Evolutionary conservation across 2,888 invertebrate genomes (phyloP).

Genomic region (Cephus runcator): DNA sequence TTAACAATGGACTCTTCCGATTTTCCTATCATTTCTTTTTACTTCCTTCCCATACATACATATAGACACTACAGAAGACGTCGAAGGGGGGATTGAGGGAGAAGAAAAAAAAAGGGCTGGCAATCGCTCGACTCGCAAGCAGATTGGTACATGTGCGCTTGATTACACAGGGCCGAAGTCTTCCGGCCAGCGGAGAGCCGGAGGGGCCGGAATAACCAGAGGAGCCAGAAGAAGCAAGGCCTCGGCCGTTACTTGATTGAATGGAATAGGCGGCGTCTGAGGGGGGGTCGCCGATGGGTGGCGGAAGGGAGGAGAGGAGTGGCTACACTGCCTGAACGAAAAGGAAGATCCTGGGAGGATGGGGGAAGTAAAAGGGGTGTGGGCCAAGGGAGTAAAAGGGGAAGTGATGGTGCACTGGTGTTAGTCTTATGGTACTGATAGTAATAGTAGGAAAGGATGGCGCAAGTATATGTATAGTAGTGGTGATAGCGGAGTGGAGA

Average conservation of each 20-base stretch:
- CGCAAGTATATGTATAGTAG: not conserved
- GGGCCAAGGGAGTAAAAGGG: conserved; percentile 11
- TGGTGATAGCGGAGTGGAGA: conserved; percentile 8
- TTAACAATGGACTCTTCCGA: not conserved
- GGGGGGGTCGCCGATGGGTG: too few relatives aligned
- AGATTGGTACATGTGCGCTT: conserved; percentile 10
- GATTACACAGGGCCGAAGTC: conserved; percentile 5
- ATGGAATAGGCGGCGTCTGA: not conserved
- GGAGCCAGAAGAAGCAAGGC: not conserved
- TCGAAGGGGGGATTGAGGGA: not conserved
- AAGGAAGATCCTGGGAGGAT: conserved; percentile 10
- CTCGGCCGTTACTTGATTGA: conserved; percentile 6
- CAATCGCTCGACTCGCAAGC: not conserved
- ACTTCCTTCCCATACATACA: not conserved
- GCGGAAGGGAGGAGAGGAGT: not conserved
- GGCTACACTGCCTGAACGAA: not conserved
- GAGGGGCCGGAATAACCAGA: not conserved
- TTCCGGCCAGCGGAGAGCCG: not conserved
- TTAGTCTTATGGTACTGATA: not conserved
- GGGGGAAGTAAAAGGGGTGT: conserved; percentile 8
- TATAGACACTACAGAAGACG: not conserved
- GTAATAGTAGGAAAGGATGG: not conserved
- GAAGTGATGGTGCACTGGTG: not conserved
- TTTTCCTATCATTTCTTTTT: not conserved
- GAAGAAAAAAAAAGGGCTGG: conserved; percentile 1